Evolutionary conservation across 2,113 vertebrate species (phyloP), one percentile per base, ranked within the genome.

Genomic region (Labeo catla): DNA sequence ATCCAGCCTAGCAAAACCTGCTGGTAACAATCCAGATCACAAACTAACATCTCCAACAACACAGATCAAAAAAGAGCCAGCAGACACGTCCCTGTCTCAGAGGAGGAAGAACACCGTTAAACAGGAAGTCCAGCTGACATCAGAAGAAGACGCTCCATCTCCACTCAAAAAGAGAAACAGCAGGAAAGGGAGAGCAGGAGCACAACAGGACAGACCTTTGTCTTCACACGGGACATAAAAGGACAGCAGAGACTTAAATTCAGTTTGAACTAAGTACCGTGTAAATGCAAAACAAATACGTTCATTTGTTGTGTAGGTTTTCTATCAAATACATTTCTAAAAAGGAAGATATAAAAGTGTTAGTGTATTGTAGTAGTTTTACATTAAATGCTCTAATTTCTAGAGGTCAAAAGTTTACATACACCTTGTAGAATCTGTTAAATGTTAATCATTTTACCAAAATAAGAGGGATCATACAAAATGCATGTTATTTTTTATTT

Each of bases 1-100:
- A 85, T 57, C 54, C 54, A 57, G 52, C 52, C 52, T 15, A 2
- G 52, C 52, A 0, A 54, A 54, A 54, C 52, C 52, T 0, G 5
- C 52, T 15, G 2, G 6, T 54, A 54, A 54, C 15, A 5, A 15
- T 19, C 52, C 52, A 0, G 6, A 2, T 19, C 15, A 19, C 52
- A 3, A 57, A 57, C 54, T 21, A 57, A 16, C 54, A 57, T 19
- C 54, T 19, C 52, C 52, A 54, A 54, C 15, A 85, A 1, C 7
- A 21, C 59, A 36, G 74, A 50, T 89, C 28, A 91, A 92, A 87
- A 76, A 66, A 19, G 90, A 92, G 81, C 15, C 70, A 5, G 9
- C 34, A 23, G 61, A 49, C 12, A 8, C 16, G 45, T 28, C 28
- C 28, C 28, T 28, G 28, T 12, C 73, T 9, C 52, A 34, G 9